These are phyloP conservation scores for Achroia grisella DNA, from an alignment of 1,140 invertebrate species.

Conservation along the genomic window DNA sequence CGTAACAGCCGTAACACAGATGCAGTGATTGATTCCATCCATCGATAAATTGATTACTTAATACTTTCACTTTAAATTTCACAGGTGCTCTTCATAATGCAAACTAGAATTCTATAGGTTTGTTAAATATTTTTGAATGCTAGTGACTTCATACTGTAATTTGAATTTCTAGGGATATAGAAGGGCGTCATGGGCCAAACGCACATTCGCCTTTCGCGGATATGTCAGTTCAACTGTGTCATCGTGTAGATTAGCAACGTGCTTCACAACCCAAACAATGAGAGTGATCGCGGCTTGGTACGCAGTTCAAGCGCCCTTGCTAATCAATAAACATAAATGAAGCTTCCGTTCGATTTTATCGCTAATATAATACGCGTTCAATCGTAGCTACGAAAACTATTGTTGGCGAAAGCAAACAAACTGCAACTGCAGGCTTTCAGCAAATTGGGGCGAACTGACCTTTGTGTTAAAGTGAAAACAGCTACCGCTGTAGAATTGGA, in stretches of 20 bases:
- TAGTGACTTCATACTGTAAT: slow-evolving; percentile 15
- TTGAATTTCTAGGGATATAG: neutral
- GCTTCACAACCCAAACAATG: slow-evolving; percentile 62
- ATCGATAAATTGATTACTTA: slow-evolving; percentile 2
- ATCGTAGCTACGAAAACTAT: slow-evolving; percentile 17
- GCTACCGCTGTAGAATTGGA: slow-evolving; percentile 9
- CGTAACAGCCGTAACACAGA: slow-evolving; percentile 12
- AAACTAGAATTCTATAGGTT: slow-evolving; percentile 7
- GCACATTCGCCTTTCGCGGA: slow-evolving; percentile 45
- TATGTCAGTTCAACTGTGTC: slow-evolving; percentile 44
- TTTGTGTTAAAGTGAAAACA: slow-evolving; percentile 15
- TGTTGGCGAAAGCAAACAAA: slow-evolving; percentile 15
- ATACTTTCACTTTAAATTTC: slow-evolving; percentile 8
- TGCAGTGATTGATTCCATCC: slow-evolving; percentile 6
- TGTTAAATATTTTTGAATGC: slow-evolving; percentile 14
- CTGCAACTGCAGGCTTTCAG: slow-evolving; percentile 17
- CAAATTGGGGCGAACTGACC: slow-evolving; percentile 22
- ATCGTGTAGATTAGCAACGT: slow-evolving; percentile 59
- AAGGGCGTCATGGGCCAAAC: slow-evolving; percentile 24
- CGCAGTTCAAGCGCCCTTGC: slow-evolving; percentile 36
- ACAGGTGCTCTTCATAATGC: slow-evolving; percentile 4
- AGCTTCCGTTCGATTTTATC: slow-evolving; percentile 28
- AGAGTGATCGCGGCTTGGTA: slow-evolving; percentile 63
- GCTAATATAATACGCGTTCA: slow-evolving; percentile 21
- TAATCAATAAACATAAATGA: slow-evolving; percentile 49